These are phyloP conservation scores for Diploscapter pachys DNA, from an alignment of 1,140 invertebrate genomes.

Conservation along the genomic window DNA sequence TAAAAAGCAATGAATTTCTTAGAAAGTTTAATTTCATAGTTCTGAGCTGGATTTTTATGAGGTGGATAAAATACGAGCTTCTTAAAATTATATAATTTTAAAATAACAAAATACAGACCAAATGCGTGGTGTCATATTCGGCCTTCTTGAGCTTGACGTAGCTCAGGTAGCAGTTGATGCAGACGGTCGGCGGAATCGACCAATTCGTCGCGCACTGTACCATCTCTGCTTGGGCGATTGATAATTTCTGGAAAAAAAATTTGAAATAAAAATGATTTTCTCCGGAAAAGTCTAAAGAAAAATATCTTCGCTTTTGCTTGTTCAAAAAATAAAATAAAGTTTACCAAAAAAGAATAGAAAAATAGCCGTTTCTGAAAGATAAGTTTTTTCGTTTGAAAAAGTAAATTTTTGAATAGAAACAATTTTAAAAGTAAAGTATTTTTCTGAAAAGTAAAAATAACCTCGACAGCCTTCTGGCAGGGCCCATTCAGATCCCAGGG, in stretches of 20 bases:
- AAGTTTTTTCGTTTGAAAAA: neutral
- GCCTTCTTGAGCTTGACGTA: constrained; percentile 49
- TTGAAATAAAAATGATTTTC: neutral
- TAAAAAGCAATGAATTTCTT: neutral
- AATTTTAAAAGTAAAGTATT: neutral
- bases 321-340: neutral
- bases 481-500: constrained; percentile 47
- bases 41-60: neutral
- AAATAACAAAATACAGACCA: constrained; percentile 29
- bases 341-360: neutral
- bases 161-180: constrained; percentile 47
- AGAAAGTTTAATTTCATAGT: neutral
- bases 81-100: neutral
- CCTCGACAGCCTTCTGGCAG: constrained; percentile 45
- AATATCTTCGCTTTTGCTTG: neutral
- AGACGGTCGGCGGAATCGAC: constrained; percentile 50
- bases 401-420: neutral
- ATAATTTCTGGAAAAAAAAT: constrained; percentile 41
- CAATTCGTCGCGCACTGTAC: constrained; percentile 42
- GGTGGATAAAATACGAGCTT: neutral
- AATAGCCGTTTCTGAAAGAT: neutral
- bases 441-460: constrained; percentile 18
- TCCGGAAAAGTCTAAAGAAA: neutral
- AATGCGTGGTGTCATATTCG: constrained; percentile 45
- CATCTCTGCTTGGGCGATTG: constrained; percentile 38